Evolutionary conservation across 2,113 vertebrate species (phyloP), one percentile per base, ranked within the genome.

Genomic region (Vulpes ferrilata): DNA sequence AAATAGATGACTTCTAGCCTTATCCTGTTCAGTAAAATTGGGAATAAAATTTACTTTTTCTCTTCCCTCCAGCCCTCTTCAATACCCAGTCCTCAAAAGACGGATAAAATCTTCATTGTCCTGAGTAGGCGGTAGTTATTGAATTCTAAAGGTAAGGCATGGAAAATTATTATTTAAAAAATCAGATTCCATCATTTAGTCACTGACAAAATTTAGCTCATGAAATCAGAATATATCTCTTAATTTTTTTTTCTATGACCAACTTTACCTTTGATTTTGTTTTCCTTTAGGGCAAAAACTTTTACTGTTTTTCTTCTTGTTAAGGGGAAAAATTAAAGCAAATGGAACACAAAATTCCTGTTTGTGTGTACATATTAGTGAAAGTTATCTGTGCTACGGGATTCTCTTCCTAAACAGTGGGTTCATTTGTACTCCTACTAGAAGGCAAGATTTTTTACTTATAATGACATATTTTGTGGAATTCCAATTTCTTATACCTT

Each of bases 1-100:
- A 88, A 83, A 48, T 15, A 88, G 57, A 93, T 82, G 12, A 78
- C 3, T 95, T 74, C 15, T 93, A 62, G 5, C 81, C 43, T 23
- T 95, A 94, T 35, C 30, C 4, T 86, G 27, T 85, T 96, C 67
- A 69, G n/a, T 92, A 95, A 96, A 98, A 95, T 80, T 55, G 64
- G 38, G 27, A 94, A 90, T 35, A n/a, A 11, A 95, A 64, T 87
- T 93, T 88, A 79, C 38, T 88, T 90, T 86, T 90, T 86, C 83
- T 95, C 65, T 95, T 94, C 80, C 38, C 16, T 67, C n/a, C 57
- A 86, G 55, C 11, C 12, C 25, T 94, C 59, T 86, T 96, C 51
- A 87, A 92, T 11, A 62, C 15, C 9, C 57, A 81, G 5, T 85
- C 38, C 51, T 97, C 81, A 90, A 95, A 96, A 96, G 71, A 96